Base-by-base conservation (phyloP, 1,140 invertebrate genomes). In the Brachionus sp. region DNA sequence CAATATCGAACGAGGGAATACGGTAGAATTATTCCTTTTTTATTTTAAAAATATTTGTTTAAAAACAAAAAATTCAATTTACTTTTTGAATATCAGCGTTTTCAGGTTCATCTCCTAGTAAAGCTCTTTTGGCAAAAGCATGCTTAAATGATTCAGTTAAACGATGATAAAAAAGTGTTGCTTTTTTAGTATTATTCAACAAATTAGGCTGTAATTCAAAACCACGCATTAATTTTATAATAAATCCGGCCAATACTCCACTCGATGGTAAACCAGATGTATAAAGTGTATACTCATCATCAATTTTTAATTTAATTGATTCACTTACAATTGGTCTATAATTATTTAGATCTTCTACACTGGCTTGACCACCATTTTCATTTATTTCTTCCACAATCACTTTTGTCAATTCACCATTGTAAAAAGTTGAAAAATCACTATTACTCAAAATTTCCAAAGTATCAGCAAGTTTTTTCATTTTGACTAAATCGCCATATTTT, bases 71-170 rank as follows among this genome's bases (percentile, higher is more conserved):
- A 35, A 29, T 29, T 13, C 3, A 66, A 10, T 23, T 66, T 62
- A 82, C 37, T 25, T 83, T 73, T 37, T 37, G 13, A 50, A 70
- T 83, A 39, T 83, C 87, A 62, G 84, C 73, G n/a, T 86, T 86
- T 23, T 87, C 83, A 44, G 83, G 44, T n/a, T 91, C 90, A 90
- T 99, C 97, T 0, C 93, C 96, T 13, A 99, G 87, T 85, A 93
- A 90, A 6, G 92, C 93, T 83, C 96, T 91, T 68, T 92, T 91
- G 0, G 95, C 95, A 87, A 93, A 98, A 0, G 94, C 94, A 88
- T 94, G 95, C 88, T 99, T 99, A 84, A 95, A 93, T 0, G 95
- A 92, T 88, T 99, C 97, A n/a, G 93, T 90, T 35, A 97, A 93
- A 84, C 94, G 91, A 86, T 97, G 95, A 87, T 94, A 93, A 1